phyloP scores from a whole-genome alignment of 2,113 vertebrate species.

The Conger conger region DNA sequence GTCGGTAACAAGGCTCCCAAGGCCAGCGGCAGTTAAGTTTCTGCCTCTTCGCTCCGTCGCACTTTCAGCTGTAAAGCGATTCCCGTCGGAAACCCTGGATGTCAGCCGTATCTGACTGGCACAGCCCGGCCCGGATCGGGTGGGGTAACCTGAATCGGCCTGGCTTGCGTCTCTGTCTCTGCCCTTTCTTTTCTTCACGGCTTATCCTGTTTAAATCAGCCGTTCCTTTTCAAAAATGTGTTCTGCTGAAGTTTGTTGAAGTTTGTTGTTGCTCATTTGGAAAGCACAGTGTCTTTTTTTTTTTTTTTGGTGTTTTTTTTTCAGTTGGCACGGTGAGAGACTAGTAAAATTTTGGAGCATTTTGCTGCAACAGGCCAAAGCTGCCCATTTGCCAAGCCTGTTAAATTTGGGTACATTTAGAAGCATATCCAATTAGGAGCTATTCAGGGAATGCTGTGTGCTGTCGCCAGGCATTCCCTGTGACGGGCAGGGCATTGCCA shows the following conservation, averaged over 20 bases:
- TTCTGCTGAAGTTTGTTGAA: neutral
- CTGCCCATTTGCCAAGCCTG: neutral
- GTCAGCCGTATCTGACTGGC: neutral
- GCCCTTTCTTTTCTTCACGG: neutral
- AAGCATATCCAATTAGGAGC: neutral
- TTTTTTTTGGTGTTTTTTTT: no score
- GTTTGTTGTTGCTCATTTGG: neutral
- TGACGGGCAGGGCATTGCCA: neutral
- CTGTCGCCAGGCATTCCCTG: neutral
- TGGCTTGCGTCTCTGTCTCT: neutral
- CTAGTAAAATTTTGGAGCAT: neutral
- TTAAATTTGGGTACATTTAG: neutral
- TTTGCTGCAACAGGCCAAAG: neutral
- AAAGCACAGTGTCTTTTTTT: neutral
- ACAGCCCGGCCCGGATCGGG: neutral
- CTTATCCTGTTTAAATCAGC: neutral
- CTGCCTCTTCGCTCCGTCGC: neutral
- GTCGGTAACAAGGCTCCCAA: neutral
- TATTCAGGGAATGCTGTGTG: neutral
- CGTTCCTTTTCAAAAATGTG: neutral
- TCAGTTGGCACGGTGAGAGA: no score
- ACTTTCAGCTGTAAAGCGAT: neutral
- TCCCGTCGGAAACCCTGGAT: neutral
- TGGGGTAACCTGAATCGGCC: neutral
- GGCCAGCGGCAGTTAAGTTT: neutral